Conservation (phyloP, 2,888 invertebrate species). For the Mythimna albipuncta region DNA sequence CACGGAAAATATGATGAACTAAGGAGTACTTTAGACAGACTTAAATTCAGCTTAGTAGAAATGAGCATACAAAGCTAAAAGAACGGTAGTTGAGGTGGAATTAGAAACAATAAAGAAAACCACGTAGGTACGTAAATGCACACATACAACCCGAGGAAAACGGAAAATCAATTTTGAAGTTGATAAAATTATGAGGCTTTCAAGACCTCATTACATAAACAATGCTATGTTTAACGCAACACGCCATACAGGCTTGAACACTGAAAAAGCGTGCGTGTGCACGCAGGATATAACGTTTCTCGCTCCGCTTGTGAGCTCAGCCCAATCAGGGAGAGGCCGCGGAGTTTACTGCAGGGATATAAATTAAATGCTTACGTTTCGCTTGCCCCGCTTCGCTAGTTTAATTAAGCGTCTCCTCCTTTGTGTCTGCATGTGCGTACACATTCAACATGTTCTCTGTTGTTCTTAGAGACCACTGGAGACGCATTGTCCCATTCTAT, state of each 20-base stretch:
- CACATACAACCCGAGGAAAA: neutral
- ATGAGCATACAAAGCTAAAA: neutral
- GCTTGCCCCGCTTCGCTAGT: constrained; percentile 88
- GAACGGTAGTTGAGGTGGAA: neutral
- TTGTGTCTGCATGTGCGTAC: constrained; percentile 88
- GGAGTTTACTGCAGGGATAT: constrained; percentile 90
- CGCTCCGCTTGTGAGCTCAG: constrained; percentile 74
- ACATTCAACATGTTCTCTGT: constrained; percentile 84
- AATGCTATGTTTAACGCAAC: neutral
- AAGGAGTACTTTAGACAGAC: neutral
- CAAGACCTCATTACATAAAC: neutral
- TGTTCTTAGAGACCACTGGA: constrained; percentile 78
- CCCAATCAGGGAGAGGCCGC: constrained; percentile 81
- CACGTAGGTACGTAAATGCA: no score
- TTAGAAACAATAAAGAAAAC: neutral
- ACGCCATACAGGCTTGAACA: neutral
- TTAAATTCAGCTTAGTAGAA: neutral
- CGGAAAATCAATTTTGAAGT: neutral
- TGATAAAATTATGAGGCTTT: neutral
- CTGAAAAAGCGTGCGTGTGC: constrained; percentile 4
- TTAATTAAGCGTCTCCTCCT: constrained; percentile 89
- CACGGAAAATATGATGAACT: neutral
- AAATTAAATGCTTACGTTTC: constrained; percentile 91
- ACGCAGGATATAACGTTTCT: constrained; percentile 19
- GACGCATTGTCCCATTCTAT: constrained; percentile 68